Percentiles rank a stretch among this genome's conserved stretches.
Conservation (phyloP, 1,140 invertebrate species). For the Papilio xuthus region DNA sequence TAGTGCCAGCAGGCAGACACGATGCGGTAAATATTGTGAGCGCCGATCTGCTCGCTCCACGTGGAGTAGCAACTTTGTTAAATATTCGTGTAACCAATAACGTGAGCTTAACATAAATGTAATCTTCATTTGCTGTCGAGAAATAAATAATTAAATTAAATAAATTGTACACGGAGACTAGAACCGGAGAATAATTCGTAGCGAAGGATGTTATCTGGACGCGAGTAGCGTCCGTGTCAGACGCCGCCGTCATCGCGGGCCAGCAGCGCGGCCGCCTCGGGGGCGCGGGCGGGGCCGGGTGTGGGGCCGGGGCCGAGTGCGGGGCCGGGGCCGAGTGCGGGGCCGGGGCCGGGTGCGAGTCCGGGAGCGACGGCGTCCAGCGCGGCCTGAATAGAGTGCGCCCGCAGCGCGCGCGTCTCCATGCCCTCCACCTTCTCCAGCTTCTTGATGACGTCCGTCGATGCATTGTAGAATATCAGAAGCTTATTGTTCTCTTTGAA, state of each 20-base stretch:
- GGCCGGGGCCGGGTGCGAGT: too few species aligned
- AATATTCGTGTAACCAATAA: too few species aligned
- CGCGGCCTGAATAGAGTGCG: conserved; percentile 34
- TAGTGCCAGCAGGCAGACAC: too few species aligned
- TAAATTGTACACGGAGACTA: neutral
- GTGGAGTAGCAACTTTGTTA: too few species aligned
- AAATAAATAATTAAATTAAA: neutral
- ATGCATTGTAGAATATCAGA: conserved; percentile 86
- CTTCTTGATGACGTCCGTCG: conserved; percentile 72
- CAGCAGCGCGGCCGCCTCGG: conserved; percentile 41
- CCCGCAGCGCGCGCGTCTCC: conserved; percentile 43
- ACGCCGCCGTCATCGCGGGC: neutral
- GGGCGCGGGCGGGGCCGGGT: neutral
- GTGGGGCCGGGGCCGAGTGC: neutral
- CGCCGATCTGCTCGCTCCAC: too few species aligned
- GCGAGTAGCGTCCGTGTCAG: neutral
- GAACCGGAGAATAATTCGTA: neutral
- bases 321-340: neutral
- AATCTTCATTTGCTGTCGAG: neutral
- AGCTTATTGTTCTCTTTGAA: conserved; percentile 83
- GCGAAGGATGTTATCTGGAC: neutral
- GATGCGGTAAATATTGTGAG: too few species aligned
- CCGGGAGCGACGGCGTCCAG: conserved; percentile 20
- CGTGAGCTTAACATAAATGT: too few species aligned
- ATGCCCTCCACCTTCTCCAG: conserved; percentile 50